phyloP scores from a whole-genome alignment of 2,113 vertebrate species.

The Geococcyx californianus region DNA sequence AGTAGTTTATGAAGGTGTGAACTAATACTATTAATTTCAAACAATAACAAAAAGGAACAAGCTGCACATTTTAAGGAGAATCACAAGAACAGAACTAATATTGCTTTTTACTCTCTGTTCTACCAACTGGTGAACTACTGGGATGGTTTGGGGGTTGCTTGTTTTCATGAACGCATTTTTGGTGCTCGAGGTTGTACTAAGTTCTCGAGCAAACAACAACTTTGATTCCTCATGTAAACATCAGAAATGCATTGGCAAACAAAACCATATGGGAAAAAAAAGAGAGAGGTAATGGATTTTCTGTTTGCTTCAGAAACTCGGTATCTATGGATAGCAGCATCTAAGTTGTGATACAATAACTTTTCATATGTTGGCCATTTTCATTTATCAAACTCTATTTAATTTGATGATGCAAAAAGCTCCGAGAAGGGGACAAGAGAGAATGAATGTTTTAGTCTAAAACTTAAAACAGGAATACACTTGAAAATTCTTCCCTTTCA shows the following conservation, averaged over 20 bases:
- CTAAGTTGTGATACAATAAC: neutral
- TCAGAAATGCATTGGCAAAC: conserved; percentile 64
- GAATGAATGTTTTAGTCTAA: neutral
- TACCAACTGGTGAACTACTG: neutral
- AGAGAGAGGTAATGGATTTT: conserved; percentile 45
- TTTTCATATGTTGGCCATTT: conserved; percentile 4
- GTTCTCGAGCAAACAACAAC: conserved; percentile 5
- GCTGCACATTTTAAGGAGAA: rapidly evolving
- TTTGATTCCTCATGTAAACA: conserved; percentile 47
- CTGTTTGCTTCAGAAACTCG: conserved; percentile 66
- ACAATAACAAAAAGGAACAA: neutral
- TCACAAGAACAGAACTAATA: neutral
- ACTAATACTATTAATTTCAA: neutral
- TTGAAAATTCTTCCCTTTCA: neutral
- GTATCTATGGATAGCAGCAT: conserved; percentile 52
- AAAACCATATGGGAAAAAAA: conserved; percentile 59
- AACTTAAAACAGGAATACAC: neutral
- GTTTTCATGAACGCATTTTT: neutral
- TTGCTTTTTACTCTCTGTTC: neutral
- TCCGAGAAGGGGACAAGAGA: rapidly evolving
- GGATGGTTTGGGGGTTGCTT: neutral
- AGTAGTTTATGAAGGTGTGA: neutral
- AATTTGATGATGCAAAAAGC: neutral
- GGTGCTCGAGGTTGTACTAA: neutral
- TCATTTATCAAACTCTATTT: conserved; percentile 6